Evolutionary conservation across 2,888 invertebrate species (phyloP), one percentile per base, ranked within the genome.

Genomic region (Drosophila diplacantha): DNA sequence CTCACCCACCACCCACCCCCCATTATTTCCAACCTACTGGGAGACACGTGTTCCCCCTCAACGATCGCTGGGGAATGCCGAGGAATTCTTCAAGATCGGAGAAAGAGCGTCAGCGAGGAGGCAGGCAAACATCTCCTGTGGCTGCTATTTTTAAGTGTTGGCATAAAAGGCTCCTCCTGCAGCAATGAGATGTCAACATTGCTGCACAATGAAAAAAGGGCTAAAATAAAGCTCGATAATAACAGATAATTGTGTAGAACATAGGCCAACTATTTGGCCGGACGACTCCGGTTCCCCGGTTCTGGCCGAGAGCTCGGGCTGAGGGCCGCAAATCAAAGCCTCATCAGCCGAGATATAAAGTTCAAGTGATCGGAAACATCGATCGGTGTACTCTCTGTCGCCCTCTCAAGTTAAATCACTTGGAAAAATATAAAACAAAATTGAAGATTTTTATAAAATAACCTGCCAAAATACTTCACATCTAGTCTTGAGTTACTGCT

Each of bases 211-310:
- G 51, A 52, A 67, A 65, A 57, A 38, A 59, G 26, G 31, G 16
- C 57, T 49, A 18, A 61, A 61, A 73, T 73, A 74, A 75, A 68
- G 69, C 66, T 79, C 79, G 83, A 83, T 84, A 84, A 83, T 77
- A 83, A 83, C 85, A 83, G 85, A 86, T 85, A 86, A 86, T 86
- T 86, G 87, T 86, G 86, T 87, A 85, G 86, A 86, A 86, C 86
- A 86, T 85, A 77, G 83, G 71, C 73, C 81, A 80, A 74, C 80
- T 80, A 80, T 80, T 82, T 82, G 66, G 69, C 74, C 70, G 64
- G 65, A 70, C 58, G 67, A 70, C 58, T 56, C 43, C 16, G 37
- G 18, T 11, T 20, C 58, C 44, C 43, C 16, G 37, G 18, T 11
- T 20, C 35, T 34, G 29, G 20, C 61, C 51, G 66, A 59, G 57